Evolutionary conservation across 1,140 invertebrate genomes (phyloP).

Genomic region (Phymastichus coffea): DNA sequence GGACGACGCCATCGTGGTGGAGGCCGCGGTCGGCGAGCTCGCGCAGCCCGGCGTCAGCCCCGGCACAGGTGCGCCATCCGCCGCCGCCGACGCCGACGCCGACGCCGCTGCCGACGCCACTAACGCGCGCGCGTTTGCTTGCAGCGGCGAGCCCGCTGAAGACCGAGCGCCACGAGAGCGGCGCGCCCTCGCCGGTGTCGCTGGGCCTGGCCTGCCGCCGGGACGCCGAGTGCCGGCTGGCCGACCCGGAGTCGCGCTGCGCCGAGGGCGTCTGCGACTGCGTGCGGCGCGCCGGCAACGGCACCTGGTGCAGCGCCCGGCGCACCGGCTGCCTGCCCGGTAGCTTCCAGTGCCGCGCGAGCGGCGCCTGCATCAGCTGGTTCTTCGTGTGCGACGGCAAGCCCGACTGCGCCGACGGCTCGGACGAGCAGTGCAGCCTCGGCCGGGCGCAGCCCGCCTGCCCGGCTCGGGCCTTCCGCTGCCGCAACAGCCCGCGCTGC

Average conservation of each 20-base stretch:
- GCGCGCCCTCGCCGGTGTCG: slow-evolving; percentile 63
- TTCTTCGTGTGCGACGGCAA: slow-evolving; percentile 93
- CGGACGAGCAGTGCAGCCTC: slow-evolving; percentile 74
- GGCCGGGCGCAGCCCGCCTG: slow-evolving; percentile 37
- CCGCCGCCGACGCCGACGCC: slow-evolving; percentile 26
- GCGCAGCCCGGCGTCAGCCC: slow-evolving; percentile 33
- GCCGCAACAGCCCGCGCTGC: slow-evolving; percentile 66
- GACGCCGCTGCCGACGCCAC: not conserved
- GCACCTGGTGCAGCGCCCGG: slow-evolving; percentile 65
- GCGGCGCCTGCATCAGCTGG: slow-evolving; percentile 84
- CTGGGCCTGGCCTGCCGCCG: slow-evolving; percentile 74
- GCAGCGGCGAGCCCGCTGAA: too few relatives aligned
- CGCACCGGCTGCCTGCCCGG: slow-evolving; percentile 76
- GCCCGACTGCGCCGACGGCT: slow-evolving; percentile 80
- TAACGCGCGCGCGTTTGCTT: not conserved
- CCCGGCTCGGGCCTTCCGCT: slow-evolving; percentile 66
- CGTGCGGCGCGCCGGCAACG: slow-evolving; percentile 55
- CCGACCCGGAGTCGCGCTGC: slow-evolving; percentile 77
- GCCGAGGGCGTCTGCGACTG: slow-evolving; percentile 80
- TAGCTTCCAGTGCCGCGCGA: slow-evolving; percentile 81
- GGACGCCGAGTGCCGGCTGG: slow-evolving; percentile 75
- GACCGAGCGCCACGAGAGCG: slow-evolving; percentile 54
- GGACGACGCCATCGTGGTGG: slow-evolving; percentile 49
- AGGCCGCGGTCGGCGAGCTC: slow-evolving; percentile 44
- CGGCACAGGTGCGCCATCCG: slow-evolving; percentile 9